Conservation (phyloP, 2,113 vertebrate genomes). For the Acinonyx jubatus region DNA sequence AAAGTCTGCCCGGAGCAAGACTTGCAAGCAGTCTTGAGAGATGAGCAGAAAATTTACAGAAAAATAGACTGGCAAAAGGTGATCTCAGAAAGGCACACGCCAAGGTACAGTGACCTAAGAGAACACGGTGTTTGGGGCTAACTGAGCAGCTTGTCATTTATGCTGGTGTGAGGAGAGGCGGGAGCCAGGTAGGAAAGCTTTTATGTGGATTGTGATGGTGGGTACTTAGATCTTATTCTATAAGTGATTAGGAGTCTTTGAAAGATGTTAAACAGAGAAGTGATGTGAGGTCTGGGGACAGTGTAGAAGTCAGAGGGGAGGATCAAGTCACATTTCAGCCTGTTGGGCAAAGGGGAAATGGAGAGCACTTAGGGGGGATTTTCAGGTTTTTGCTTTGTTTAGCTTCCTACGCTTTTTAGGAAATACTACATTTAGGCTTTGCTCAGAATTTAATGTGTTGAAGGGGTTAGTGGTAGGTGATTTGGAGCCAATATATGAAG, state of each 20-base stretch:
- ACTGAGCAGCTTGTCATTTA: not conserved
- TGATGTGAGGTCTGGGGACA: not conserved
- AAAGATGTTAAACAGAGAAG: not conserved
- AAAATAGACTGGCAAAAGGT: not conserved
- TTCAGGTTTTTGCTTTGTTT: not conserved
- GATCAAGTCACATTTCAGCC: not conserved
- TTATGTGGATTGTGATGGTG: rapidly evolving
- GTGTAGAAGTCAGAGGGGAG: not conserved
- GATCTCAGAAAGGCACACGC: not conserved
- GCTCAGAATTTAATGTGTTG: not conserved
- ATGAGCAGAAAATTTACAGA: not conserved
- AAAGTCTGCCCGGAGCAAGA: not conserved
- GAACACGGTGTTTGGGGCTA: not conserved
- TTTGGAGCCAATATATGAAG: not conserved
- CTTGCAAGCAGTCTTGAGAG: not conserved
- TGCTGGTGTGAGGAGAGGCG: not conserved
- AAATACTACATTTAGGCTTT: not conserved
- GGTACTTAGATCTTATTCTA: not conserved
- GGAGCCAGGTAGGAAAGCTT: not conserved
- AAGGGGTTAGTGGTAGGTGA: not conserved
- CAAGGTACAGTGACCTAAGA: not conserved
- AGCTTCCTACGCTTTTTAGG: not conserved
- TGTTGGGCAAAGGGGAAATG: not conserved
- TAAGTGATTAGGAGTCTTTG: not conserved
- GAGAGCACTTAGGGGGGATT: not conserved